A percentile compares a stretch with the other conserved stretches of the same genome.
Conservation (phyloP, 2,113 vertebrate species). For the Hassar affinis region DNA sequence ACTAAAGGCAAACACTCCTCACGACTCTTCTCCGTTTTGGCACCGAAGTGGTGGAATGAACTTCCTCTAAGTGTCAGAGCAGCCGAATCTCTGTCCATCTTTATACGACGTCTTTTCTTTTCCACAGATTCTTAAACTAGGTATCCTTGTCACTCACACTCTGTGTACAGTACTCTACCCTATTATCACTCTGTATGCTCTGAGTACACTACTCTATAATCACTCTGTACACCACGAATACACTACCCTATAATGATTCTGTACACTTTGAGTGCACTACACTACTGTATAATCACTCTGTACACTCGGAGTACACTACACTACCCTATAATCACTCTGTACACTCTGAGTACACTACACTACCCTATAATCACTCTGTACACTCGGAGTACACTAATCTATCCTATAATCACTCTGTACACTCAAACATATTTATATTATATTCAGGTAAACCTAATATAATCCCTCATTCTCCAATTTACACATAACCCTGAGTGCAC, state of each 20-base stretch:
- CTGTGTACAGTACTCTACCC: neutral
- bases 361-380: neutral
- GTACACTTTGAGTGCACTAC: neutral
- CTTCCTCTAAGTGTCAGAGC: too few relatives aligned
- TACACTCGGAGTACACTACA: neutral
- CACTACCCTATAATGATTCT: neutral
- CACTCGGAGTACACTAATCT: neutral
- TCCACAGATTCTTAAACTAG: too few relatives aligned
- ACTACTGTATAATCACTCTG: neutral
- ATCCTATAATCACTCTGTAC: neutral
- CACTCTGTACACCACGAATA: neutral
- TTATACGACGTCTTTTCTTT: too few relatives aligned
- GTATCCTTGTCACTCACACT: too few relatives aligned
- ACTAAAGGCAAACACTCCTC: too few relatives aligned
- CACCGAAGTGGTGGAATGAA: too few relatives aligned
- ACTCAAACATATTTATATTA: too few relatives aligned
- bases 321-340: neutral
- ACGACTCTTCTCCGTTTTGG: too few relatives aligned
- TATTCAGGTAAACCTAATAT: too few relatives aligned
- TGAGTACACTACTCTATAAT: neutral
- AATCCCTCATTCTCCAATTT: too few relatives aligned
- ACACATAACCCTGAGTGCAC: neutral
- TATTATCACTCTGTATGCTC: neutral
- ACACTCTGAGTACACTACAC: neutral
- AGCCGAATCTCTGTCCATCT: too few relatives aligned